A percentile compares a stretch with the other conserved stretches of the same genome.
These are phyloP conservation scores for Sebastes glaucus DNA, from an alignment of 2,797 vertebrate genomes.

Conservation along the genomic window DNA sequence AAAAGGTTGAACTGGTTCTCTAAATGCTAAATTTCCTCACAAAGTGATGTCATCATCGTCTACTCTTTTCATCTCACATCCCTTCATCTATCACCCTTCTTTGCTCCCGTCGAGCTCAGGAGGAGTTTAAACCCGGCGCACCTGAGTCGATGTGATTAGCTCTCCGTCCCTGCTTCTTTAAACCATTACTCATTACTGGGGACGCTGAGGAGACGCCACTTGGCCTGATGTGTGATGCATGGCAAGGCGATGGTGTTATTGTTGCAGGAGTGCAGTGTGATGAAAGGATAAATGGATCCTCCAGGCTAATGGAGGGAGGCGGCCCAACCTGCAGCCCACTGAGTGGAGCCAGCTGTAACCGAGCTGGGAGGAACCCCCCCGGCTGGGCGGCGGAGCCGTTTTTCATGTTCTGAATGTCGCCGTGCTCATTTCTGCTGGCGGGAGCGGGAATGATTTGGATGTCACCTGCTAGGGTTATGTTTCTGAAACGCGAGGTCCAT, in stretches of 20 bases:
- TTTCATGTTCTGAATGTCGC: constrained; percentile 73
- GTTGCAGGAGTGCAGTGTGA: constrained; percentile 57
- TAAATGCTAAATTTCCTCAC: not conserved
- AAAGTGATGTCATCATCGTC: constrained; percentile 25
- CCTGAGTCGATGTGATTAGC: constrained; percentile 45
- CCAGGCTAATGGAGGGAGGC: constrained; percentile 66
- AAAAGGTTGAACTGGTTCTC: constrained; percentile 2
- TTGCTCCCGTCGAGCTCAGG: constrained; percentile 5
- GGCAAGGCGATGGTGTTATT: constrained; percentile 56
- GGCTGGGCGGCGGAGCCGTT: constrained; percentile 50
- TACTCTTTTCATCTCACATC: constrained; percentile 15
- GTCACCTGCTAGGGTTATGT: constrained; percentile 71
- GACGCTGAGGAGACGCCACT: constrained; percentile 36
- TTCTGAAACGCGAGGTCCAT: constrained; percentile 67
- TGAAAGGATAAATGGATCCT: constrained; percentile 72
- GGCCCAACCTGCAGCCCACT: constrained; percentile 56
- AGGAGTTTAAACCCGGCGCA: constrained; percentile 34
- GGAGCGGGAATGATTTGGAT: constrained; percentile 60
- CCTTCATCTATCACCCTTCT: not conserved
- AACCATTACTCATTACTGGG: constrained; percentile 52
- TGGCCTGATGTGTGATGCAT: constrained; percentile 43
- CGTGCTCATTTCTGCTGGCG: constrained; percentile 52
- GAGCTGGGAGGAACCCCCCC: constrained; percentile 47
- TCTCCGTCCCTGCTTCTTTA: constrained; percentile 37
- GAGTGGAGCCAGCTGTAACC: constrained; percentile 72